Evolutionary conservation across 2,888 invertebrate genomes (phyloP), one percentile per base, ranked within the genome.

Genomic region (Netelia melanura): DNA sequence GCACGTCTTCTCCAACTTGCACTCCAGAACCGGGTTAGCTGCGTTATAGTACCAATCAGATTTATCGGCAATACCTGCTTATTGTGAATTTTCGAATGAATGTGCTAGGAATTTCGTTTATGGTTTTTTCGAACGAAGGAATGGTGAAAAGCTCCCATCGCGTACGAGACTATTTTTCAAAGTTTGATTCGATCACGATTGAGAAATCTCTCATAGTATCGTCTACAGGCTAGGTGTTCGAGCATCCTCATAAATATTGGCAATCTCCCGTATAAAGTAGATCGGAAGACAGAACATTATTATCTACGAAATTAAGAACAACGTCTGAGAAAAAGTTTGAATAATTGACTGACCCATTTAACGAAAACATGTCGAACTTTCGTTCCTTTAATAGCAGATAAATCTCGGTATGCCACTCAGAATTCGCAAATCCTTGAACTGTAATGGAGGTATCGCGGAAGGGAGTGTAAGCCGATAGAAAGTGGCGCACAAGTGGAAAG

Each of bases 1-100:
- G 1, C 48, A 48, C 14, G 48, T 14, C 48, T 48, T 2, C 11
- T 14, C 48, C 6, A 48, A 11, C 48, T 14, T 48, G 14, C 14
- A 48, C 14, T 3, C 14, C 14, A 14, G 6, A 14, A 14, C 21
- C 48, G 17, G 9, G 2, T 23, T 1, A 23, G 23, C 43, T 54
- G 38, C 75, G 38, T 64, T 38, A 54, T 65, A 64, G 75, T 76
- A 64, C 65, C 75, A 76, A 76, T 76, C 65, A 64, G 54, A 76
- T 76, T 76, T 65, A 76, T 14, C 75, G 11, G 56, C 54, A 54
- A 64, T 76, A 21, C 21, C 21, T 21, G 14, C 54, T 54, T 30
- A 76, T 65, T 52, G 64, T 30, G 65, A 64, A 76, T 65, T 65
- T 76, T 14, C 52, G 21, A 54, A 54, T 8, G 48, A 48, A 14